Evolutionary conservation across 2,888 invertebrate genomes (phyloP).

Genomic region (Stenurella melanura): DNA sequence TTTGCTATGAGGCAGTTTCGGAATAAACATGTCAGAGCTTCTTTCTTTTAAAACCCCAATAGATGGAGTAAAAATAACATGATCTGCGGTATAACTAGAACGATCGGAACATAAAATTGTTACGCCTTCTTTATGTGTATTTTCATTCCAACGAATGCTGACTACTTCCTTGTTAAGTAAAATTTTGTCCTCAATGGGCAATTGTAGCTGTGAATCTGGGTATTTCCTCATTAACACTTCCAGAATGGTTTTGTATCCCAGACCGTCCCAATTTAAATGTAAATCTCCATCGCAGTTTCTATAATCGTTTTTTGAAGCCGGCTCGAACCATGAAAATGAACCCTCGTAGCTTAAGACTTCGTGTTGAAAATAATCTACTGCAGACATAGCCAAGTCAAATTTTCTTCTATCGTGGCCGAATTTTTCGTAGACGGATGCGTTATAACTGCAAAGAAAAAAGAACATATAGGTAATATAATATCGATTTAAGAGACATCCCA

Average conservation of each 20-base stretch:
- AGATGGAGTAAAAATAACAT: conserved; percentile 77
- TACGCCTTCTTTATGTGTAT: conserved; percentile 39
- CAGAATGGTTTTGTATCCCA: conserved; percentile 80
- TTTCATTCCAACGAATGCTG: conserved; percentile 49
- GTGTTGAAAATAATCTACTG: conserved; percentile 54
- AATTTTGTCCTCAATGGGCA: conserved; percentile 61
- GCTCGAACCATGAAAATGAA: conserved; percentile 79
- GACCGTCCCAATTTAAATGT: conserved; percentile 82
- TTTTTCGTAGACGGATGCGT: conserved; percentile 48
- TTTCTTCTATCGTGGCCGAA: conserved; percentile 49
- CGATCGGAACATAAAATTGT: conserved; percentile 74
- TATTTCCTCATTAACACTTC: conserved; percentile 76
- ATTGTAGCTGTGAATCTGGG: conserved; percentile 51
- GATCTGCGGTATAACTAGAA: conserved; percentile 74
- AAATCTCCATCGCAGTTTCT: conserved; percentile 81
- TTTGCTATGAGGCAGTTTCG: conserved; percentile 54
- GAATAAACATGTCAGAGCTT: conserved; percentile 53
- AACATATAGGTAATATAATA: too few species aligned
- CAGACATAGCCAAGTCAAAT: conserved; percentile 48
- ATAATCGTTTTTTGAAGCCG: conserved; percentile 81
- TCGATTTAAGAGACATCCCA: too few species aligned
- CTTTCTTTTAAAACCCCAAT: conserved; percentile 59
- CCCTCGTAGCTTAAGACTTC: conserved; percentile 65
- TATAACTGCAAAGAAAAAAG: conserved; percentile 52
- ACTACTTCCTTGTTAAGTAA: conserved; percentile 59